A percentile compares a stretch with the other conserved stretches of the same genome.
Evolutionary conservation across 2,888 invertebrate species (phyloP).

Genomic region (Timema podura): DNA sequence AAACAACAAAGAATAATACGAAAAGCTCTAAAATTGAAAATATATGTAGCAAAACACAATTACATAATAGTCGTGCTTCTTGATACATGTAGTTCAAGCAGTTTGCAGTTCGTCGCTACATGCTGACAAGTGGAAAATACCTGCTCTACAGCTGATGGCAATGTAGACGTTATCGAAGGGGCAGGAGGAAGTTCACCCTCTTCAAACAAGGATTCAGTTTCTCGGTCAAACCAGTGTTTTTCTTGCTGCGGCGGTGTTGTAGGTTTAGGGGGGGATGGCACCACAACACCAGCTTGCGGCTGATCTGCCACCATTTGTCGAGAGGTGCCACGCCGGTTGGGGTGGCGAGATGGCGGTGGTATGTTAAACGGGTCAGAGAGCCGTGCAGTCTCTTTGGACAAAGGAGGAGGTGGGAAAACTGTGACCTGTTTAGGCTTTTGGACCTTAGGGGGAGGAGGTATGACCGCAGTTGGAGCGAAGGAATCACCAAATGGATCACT

Average conservation of each 20-base stretch:
- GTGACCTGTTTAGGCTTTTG: constrained; percentile 19
- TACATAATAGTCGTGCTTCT: not conserved
- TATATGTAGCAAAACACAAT: not conserved
- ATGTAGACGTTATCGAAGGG: constrained; percentile 16
- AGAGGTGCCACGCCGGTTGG: constrained; percentile 34
- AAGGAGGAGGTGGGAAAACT: constrained; percentile 29
- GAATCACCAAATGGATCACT: constrained; percentile 73
- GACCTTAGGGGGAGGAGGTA: constrained; percentile 21
- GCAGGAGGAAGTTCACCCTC: constrained; percentile 41
- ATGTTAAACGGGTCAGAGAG: constrained; percentile 40
- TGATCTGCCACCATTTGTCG: constrained; percentile 19
- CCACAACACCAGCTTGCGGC: not conserved
- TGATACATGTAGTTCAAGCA: no score
- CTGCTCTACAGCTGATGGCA: constrained; percentile 21
- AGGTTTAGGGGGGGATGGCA: not conserved
- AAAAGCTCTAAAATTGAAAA: not conserved
- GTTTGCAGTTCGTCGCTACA: no score
- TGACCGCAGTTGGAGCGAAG: constrained; percentile 48
- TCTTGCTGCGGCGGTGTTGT: constrained; percentile 33
- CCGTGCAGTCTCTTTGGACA: constrained; percentile 42
- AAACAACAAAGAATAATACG: not conserved
- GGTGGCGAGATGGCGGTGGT: constrained; percentile 31
- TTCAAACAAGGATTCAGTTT: constrained; percentile 47
- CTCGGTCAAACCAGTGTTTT: constrained; percentile 49
- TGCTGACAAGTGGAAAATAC: constrained; percentile 16